These are phyloP conservation scores for Embiotoca jacksoni DNA, from an alignment of 2,113 vertebrate genomes.

Conservation along the genomic window DNA sequence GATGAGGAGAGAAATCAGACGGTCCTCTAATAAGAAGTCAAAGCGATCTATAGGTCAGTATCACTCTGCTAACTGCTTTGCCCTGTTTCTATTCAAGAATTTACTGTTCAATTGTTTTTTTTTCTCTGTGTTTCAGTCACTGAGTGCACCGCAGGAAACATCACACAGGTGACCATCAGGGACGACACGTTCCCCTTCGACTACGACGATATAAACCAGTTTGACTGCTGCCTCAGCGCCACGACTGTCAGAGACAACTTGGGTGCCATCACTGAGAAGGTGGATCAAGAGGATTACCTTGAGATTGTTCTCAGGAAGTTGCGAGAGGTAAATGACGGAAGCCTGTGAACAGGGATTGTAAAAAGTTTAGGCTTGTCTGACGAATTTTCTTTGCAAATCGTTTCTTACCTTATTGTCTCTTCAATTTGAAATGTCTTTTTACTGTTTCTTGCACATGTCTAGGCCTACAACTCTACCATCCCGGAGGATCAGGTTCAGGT, in stretches of 20 bases:
- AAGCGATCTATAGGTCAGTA: slow-evolving; percentile 66
- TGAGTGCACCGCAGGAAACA: slow-evolving; percentile 67
- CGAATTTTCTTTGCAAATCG: too few species aligned
- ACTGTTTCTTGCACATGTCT: not conserved
- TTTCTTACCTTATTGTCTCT: too few species aligned
- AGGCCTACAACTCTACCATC: slow-evolving; percentile 74
- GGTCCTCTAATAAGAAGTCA: not conserved
- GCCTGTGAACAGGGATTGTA: not conserved
- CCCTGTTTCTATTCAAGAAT: not conserved
- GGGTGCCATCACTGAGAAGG: slow-evolving; percentile 58
- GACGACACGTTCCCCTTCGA: slow-evolving; percentile 74
- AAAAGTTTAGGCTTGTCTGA: too few species aligned
- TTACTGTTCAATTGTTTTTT: not conserved
- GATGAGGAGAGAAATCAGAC: slow-evolving; percentile 38
- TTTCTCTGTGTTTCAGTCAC: slow-evolving; percentile 21
- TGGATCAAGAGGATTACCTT: slow-evolving; percentile 63
- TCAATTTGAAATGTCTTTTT: not conserved
- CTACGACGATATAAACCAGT: slow-evolving; percentile 73
- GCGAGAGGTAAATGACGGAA: slow-evolving; percentile 67
- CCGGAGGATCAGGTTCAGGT: slow-evolving; percentile 74
- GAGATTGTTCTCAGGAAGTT: slow-evolving; percentile 78
- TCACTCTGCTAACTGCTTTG: not conserved
- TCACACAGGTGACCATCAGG: slow-evolving; percentile 68
- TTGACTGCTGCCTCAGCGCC: slow-evolving; percentile 76
- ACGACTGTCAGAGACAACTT: slow-evolving; percentile 71